These are phyloP conservation scores for Bunonema sp. DNA, from an alignment of 2,888 invertebrate genomes.

Conservation along the genomic window DNA sequence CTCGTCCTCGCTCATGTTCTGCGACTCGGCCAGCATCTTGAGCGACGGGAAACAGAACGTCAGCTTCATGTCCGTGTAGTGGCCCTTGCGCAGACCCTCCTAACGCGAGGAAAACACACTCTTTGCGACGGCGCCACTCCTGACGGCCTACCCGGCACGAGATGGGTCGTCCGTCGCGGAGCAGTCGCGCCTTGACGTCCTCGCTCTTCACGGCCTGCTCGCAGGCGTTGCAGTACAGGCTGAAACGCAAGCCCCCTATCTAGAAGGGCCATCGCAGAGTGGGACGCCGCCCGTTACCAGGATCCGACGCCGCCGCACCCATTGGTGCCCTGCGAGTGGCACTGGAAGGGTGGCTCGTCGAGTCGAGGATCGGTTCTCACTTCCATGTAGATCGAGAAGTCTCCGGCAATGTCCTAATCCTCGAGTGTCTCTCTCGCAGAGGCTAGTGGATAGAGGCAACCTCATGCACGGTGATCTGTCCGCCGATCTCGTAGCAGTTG, in stretches of 20 bases:
- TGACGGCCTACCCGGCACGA: conserved; percentile 16
- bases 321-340: conserved; percentile 25
- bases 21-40: too few relatives aligned
- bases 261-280: neutral
- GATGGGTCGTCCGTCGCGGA: conserved; percentile 33
- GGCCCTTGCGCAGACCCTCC: conserved; percentile 30
- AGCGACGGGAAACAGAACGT: conserved; percentile 41
- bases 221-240: conserved; percentile 41
- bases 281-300: conserved; percentile 13
- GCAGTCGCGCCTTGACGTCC: conserved; percentile 33
- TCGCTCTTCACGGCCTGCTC: conserved; percentile 25
- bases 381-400: conserved; percentile 39
- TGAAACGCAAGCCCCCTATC: conserved; percentile 6
- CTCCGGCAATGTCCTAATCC: conserved; percentile 36
- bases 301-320: conserved; percentile 41
- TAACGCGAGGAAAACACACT: neutral
- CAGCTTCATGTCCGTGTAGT: conserved; percentile 36
- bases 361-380: conserved; percentile 34
- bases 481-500: too few relatives aligned
- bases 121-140: neutral
- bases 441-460: too few relatives aligned
- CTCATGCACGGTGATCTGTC: too few relatives aligned
- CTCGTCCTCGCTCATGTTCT: too few relatives aligned
- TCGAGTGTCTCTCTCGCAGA: too few relatives aligned
- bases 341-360: conserved; percentile 35